Evolutionary conservation across 2,888 invertebrate genomes (phyloP), one percentile per base, ranked within the genome.

Genomic region (Cryptocephalus moraei): DNA sequence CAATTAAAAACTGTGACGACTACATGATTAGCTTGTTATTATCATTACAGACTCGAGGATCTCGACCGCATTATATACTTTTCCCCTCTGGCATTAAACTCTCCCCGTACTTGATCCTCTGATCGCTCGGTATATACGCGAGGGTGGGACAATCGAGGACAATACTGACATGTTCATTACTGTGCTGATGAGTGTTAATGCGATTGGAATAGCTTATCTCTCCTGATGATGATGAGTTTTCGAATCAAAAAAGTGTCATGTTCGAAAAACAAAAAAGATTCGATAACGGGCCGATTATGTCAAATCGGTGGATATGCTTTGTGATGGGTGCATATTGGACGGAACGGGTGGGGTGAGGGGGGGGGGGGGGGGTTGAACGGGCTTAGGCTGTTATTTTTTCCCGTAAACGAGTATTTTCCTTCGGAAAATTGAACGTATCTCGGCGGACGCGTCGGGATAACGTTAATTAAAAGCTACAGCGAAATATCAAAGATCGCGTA

Each of bases 101-200:
- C 4, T 12, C 6, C 36, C n/a, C 36, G 36, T 36, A 6, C n/a
- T 6, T 6, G 4, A 4, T 36, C 6, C 11, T 36, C 6, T 4
- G 11, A 36, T 12, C 36, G 11, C 36, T 36, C 36, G 33, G 11
- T 33, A 11, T 12, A 22, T 8, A 44, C 9, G 14, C 11, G 36
- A 12, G 31, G 9, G 10, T n/a, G 11, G 39, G 55, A 61, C 60
- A 61, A 60, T 60, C 57, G 60, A 51, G 57, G 60, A 53, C 57
- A 36, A 51, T 56, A 54, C 51, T 66, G 66, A 66, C 65, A 66
- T 64, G 63, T 65, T 65, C 65, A 65, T 66, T 65, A 66, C 59
- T 22, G 56, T 53, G 53, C 55, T 54, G 58, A 61, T 58, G 55
- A 57, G 57, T 59, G 60, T 64, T 60, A 62, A 62, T 62, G 58